Conservation (phyloP, 2,888 invertebrate genomes). For the Nephrotoma appendiculata region DNA sequence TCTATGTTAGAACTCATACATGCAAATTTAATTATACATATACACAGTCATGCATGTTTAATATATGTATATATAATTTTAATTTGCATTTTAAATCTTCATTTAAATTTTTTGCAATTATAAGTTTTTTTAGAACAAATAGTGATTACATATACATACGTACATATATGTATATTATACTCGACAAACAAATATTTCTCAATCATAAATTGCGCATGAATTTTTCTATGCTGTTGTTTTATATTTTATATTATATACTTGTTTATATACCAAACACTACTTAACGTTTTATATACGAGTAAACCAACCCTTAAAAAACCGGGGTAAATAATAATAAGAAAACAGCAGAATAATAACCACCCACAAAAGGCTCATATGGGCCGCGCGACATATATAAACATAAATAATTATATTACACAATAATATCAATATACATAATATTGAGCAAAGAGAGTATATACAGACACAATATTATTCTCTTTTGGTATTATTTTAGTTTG, state of each 20-base stretch:
- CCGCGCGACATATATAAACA: neutral
- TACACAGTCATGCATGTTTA: neutral
- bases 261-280: neutral
- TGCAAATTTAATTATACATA: neutral
- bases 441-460: neutral
- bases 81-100: neutral
- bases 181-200: neutral
- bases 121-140: neutral
- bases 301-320: neutral
- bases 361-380: neutral
- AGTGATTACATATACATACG: neutral
- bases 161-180: neutral
- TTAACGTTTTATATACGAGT: neutral
- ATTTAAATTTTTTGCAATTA: neutral
- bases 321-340: neutral
- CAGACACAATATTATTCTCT: neutral
- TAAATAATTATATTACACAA: neutral
- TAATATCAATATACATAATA: neutral
- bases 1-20: constrained; percentile 56
- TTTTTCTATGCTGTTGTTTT: neutral
- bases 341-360: neutral
- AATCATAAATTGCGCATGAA: neutral
- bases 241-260: neutral
- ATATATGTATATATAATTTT: constrained; percentile 20
- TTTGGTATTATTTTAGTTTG: neutral